Conservation (phyloP, 2,797 vertebrate species). For the Sternarchorhynchus goeldii region DNA sequence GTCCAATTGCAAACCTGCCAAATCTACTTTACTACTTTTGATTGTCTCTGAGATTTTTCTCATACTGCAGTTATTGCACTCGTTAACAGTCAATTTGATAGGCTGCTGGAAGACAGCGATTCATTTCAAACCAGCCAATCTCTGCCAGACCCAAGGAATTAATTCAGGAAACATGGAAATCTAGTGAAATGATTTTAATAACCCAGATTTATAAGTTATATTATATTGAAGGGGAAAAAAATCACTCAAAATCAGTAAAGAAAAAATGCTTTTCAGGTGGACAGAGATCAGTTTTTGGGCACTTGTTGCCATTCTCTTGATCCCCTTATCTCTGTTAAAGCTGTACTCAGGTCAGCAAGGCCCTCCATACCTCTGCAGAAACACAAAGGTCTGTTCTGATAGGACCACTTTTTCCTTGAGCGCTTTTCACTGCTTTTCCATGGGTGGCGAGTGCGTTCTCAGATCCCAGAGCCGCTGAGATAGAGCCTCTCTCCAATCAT, state of each 20-base stretch:
- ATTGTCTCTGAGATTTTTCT: constrained; percentile 1
- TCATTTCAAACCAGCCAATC: constrained; percentile 13
- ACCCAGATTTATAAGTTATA: no score
- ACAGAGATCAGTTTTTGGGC: background rate
- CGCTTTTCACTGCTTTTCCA: no score
- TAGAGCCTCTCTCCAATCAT: constrained; percentile 7
- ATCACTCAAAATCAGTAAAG: background rate
- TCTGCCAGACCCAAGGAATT: background rate
- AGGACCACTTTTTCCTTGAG: background rate
- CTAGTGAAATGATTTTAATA: no score
- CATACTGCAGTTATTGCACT: constrained; percentile 2
- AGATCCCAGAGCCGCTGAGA: constrained; percentile 30
- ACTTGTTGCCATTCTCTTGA: background rate
- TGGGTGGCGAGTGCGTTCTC: constrained; percentile 16
- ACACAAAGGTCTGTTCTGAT: constrained; percentile 65
- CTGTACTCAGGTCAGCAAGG: background rate
- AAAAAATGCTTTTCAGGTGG: background rate
- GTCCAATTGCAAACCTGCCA: constrained; percentile 41
- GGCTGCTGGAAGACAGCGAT: constrained; percentile 19
- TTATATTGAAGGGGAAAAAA: no score
- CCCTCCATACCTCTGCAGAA: constrained; percentile 63
- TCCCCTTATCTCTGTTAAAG: background rate
- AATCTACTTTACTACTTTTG: constrained; percentile 25
- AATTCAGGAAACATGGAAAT: no score
- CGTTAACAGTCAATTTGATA: background rate